Base-by-base conservation (phyloP, 2,888 invertebrate species). In the Oxyteleia sp. region DNA sequence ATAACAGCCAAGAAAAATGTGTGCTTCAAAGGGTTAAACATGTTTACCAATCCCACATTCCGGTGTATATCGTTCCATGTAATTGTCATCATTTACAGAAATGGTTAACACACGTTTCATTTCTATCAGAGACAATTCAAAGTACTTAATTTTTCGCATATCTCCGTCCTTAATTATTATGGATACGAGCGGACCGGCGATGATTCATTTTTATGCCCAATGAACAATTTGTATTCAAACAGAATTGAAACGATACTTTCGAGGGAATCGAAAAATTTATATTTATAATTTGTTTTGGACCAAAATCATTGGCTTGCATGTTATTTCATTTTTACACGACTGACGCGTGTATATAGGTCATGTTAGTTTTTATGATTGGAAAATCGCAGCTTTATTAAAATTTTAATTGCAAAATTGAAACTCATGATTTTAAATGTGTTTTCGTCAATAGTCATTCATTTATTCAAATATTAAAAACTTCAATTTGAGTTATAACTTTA, bases 361-460 rank as follows among this genome's bases (percentile, higher is more conserved):
- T 26, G 43, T 59, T 59, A 13, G 26, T 43, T 59, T 59, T 59
- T 43, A 41, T 23, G 59, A 59, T 59, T 59, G 43, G 38, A 38
- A 38, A 57, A 41, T 38, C 20, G 38, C 13, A 2, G 51, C n/a
- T 51, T 26, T 51, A 51, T 51, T 51, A 51, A 49, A 4, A 15
- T 41, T n/a, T 45, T 45, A 16, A 16, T 45, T 45, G 45, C 45
- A 2, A 8, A 16, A 45, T 45, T 45, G 0, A 45, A 45, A 45
- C 16, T 45, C 4, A 11, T 15, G 26, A 26, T n/a, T n/a, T n/a
- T n/a, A n/a, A n/a, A n/a, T n/a, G n/a, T n/a, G n/a, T n/a, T n/a
- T n/a, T n/a, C n/a, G n/a, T n/a, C n/a, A n/a, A n/a, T n/a, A n/a
- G n/a, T n/a, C n/a, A n/a, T n/a, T n/a, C n/a, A n/a, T n/a, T n/a